Conservation (phyloP, 2,888 invertebrate species). For the Pedicia rivosa region DNA sequence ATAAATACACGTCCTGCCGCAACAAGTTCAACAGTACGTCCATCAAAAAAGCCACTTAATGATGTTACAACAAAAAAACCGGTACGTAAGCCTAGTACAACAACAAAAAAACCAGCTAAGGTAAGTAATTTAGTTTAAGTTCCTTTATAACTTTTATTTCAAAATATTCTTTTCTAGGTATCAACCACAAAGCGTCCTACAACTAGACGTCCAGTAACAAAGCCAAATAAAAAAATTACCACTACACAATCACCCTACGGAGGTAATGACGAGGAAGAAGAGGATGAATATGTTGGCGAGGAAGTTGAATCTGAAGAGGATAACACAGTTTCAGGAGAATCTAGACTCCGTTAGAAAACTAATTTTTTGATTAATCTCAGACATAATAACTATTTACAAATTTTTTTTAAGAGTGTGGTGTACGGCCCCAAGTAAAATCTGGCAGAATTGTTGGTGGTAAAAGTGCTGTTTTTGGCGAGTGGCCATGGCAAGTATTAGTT, state of each 20-base stretch:
- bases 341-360: slow-evolving; percentile 31
- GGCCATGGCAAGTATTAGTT: slow-evolving; percentile 88
- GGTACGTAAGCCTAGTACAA: slow-evolving; percentile 21
- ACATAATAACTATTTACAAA: too few species aligned
- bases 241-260: slow-evolving; percentile 24
- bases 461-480: slow-evolving; percentile 70
- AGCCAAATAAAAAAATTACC: slow-evolving; percentile 21
- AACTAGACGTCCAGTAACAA: slow-evolving; percentile 19
- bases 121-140: too few species aligned
- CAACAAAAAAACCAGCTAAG: slow-evolving; percentile 28
- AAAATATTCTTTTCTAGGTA: too few species aligned
- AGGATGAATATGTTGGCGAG: slow-evolving; percentile 22
- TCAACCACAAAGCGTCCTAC: slow-evolving; percentile 18
- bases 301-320: slow-evolving; percentile 15
- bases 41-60: slow-evolving; percentile 25
- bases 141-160: too few species aligned
- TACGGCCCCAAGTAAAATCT: slow-evolving; percentile 60
- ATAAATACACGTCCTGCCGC: slow-evolving; percentile 22
- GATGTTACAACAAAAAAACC: slow-evolving; percentile 20
- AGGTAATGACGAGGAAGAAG: slow-evolving; percentile 22
- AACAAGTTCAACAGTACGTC: slow-evolving; percentile 19
- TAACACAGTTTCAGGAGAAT: slow-evolving; percentile 7
- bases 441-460: slow-evolving; percentile 84
- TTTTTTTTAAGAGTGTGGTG: slow-evolving; percentile 81
- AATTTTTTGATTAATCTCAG: too few species aligned